Conservation (phyloP, 2,888 invertebrate species). For the Melanotus villosus region DNA sequence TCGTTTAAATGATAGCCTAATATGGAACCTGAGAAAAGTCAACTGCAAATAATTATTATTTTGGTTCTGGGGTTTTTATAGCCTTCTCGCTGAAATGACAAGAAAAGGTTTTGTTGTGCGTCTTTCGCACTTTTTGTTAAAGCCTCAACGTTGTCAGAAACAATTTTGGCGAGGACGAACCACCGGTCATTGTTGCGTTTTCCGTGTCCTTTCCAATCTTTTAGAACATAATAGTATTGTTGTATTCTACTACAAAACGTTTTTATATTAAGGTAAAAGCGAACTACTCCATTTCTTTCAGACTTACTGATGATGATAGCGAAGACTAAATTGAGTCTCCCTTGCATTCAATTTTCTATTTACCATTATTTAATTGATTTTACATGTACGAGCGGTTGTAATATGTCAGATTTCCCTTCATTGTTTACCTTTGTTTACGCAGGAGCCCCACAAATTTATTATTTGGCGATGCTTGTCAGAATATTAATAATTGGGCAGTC, state of each 20-base stretch:
- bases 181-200: conserved; percentile 29
- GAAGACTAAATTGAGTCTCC: too few relatives aligned
- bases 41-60: conserved; percentile 26
- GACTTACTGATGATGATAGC: too few relatives aligned
- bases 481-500: background rate
- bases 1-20: too few relatives aligned
- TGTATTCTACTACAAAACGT: conserved; percentile 16
- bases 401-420: too few relatives aligned
- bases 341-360: too few relatives aligned
- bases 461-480: background rate
- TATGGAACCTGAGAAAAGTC: conserved; percentile 20
- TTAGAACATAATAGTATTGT: conserved; percentile 26
- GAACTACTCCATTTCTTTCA: background rate
- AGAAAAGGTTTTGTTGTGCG: conserved; percentile 22
- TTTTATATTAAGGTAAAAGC: conserved; percentile 20
- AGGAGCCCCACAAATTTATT: too few relatives aligned
- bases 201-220: conserved; percentile 28
- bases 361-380: too few relatives aligned
- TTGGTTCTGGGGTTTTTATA: conserved; percentile 11
- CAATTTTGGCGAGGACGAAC: conserved; percentile 28
- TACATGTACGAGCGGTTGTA: too few relatives aligned
- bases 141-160: conserved; percentile 32
- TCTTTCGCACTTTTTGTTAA: conserved; percentile 31
- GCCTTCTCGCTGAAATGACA: conserved; percentile 2
- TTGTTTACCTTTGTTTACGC: too few relatives aligned